Base-by-base conservation (phyloP, 2,888 invertebrate species). In the Andrena bicolor region DNA sequence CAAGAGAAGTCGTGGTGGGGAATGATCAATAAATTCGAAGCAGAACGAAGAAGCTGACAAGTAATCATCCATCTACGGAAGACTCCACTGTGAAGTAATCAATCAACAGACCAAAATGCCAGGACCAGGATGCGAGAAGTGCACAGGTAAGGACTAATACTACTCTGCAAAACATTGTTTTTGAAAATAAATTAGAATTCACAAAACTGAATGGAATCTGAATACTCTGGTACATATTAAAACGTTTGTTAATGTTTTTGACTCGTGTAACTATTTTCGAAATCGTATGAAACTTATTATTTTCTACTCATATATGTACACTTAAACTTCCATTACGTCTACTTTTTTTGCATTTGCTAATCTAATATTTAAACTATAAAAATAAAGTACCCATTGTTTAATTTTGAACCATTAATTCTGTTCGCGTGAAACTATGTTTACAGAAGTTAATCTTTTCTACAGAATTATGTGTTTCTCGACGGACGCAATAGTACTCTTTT, bases 21-120 rank as follows among this genome's bases (percentile, higher is more conserved):
- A 85, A 75, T 79, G 90, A 92, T 93, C 93, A 89, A 93, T 93
- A 93, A 92, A 93, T 93, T 89, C 90, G 81, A 88, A 89, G 88
- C 84, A 78, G 60, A 72, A 65, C 63, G 68, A 53, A 77, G 35
- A 70, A 76, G 69, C 77, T 85, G 76, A 73, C 84, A 89, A 90
- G 88, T 89, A 82, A 88, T 79, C 86, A 77, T 65, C 73, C 71
- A 74, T 73, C 79, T 64, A 88, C 79, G 70, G 76, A 79, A 71
- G n/a, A 23, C 10, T 77, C 13, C 26, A 51, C n/a, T 1, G 58
- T 5, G 48, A 69, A 61, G 69, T 48, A 65, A 68, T n/a, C 61
- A 76, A 64, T 20, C 61, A 83, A 56, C 64, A 66, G 69, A 26
- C 76, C 82, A 91, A 90, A 76, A 93, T 93, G 93, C 93, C 93